Base-by-base conservation (phyloP, 2,888 invertebrate genomes). In the Nymphalis c-album region DNA sequence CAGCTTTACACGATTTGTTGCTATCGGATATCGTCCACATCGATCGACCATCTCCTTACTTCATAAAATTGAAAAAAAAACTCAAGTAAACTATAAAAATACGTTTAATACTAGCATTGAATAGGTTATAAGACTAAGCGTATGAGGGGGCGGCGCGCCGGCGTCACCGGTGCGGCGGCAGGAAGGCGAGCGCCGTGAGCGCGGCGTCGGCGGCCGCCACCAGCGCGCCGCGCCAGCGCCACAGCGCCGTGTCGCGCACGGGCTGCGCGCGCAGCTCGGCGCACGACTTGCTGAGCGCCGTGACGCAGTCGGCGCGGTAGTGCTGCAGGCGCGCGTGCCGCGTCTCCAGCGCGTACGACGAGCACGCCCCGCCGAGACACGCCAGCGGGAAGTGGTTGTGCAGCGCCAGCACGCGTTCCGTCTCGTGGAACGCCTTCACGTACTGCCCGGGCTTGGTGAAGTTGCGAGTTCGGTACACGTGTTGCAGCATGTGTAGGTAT, bases 371-470 rank as follows among this genome's bases (percentile, higher is more conserved):
- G 58, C 97, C 96, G 50, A 98, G 89, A 82, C 98, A 98, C 69
- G 97, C 96, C 75, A 98, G 89, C 48, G 98, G 98, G 84, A 97
- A 98, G 87, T 98, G 98, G 88, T 98, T 98, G 93, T 98, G 98
- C 73, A 98, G 93, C 47, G 97, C 96, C 60, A 98, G 93, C 63
- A 97, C 97, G 78, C 96, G 95, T 79, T 96, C 96, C 46, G 98
- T 97, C 90, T 97, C 96, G 88, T 98, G 98, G 93, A 98, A 98
- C 86, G 98, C 97, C 89, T 98, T 98, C 74, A 98, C 96, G 89
- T 97, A 98, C 87, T 97, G 97, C 77, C 97, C 97, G 7, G 97
- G 97, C 86, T 97, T 97, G 8, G 98, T 98, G 90, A 97, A 98
- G 90, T 98, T 98, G 82, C 95, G 95, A 74, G 97, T 96, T 66